Evolutionary conservation across 2,797 vertebrate genomes (phyloP).

Genomic region (Pseudocheirus occidentalis): DNA sequence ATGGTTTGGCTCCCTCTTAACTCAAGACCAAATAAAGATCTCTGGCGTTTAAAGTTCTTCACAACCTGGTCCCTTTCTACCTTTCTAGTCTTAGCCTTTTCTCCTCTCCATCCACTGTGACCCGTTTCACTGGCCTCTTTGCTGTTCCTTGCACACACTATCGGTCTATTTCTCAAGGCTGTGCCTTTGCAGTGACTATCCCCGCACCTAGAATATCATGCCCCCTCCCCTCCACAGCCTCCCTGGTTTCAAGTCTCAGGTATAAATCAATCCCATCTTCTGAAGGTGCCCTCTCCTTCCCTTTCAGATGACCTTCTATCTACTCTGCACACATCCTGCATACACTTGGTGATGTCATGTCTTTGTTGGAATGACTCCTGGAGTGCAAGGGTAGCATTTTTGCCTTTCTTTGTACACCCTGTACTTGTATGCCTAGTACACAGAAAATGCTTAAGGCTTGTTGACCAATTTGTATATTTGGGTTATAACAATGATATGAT

Average conservation of each 20-base stretch:
- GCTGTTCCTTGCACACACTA: neutral
- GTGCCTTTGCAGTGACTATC: neutral
- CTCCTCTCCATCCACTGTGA: neutral
- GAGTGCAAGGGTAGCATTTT: neutral
- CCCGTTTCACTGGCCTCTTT: neutral
- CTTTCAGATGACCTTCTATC: neutral
- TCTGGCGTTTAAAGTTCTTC: neutral
- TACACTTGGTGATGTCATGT: neutral
- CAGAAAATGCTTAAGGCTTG: neutral
- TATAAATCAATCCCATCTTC: neutral
- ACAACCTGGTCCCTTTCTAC: neutral
- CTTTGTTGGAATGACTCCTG: neutral
- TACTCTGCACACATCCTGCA: neutral
- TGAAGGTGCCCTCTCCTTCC: neutral
- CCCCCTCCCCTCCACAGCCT: neutral
- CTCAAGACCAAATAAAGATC: neutral
- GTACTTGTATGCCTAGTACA: too few species aligned
- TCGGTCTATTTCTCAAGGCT: neutral
- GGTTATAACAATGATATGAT: neutral
- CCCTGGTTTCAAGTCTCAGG: neutral
- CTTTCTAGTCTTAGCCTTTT: neutral
- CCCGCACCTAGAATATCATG: neutral
- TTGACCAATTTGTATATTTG: neutral
- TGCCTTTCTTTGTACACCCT: neutral
- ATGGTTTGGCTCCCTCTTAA: neutral